These are phyloP conservation scores for Solenodon paradoxus DNA, from an alignment of 2,113 vertebrate species.

Conservation along the genomic window DNA sequence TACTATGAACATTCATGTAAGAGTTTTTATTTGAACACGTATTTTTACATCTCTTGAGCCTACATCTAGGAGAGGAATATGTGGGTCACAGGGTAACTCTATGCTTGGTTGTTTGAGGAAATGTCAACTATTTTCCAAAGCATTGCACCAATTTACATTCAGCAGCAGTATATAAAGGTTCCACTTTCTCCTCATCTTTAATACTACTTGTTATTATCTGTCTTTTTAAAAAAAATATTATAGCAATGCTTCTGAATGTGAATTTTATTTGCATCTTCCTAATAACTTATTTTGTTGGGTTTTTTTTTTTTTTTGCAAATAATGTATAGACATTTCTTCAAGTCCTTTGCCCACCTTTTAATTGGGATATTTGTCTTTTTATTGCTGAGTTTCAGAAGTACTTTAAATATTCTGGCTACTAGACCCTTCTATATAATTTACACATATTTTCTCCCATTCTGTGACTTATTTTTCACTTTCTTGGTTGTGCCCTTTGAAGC, in stretches of 20 bases:
- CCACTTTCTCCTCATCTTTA: background rate
- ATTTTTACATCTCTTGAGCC: constrained; percentile 7
- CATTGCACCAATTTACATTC: background rate
- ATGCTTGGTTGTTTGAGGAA: constrained; percentile 17
- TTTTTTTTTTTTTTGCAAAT: background rate
- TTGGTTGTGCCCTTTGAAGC: background rate
- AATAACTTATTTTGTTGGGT: constrained; percentile 22
- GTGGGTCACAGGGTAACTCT: background rate
- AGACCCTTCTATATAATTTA: background rate
- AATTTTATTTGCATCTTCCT: constrained; percentile 47
- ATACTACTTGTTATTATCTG: background rate
- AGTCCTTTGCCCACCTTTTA: background rate
- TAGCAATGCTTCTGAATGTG: background rate
- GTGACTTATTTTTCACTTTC: background rate
- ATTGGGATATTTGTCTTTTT: background rate
- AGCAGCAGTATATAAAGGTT: background rate
- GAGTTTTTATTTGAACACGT: constrained; percentile 9
- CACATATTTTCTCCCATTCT: background rate
- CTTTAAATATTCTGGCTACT: background rate
- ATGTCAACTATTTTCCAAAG: constrained; percentile 11
- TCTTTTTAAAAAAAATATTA: background rate
- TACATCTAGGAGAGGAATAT: background rate
- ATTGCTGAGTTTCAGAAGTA: background rate
- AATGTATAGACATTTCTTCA: constrained; percentile 22
- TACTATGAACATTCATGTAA: background rate